These are phyloP conservation scores for Rhadina sibilatrix DNA, from an alignment of 2,113 vertebrate genomes.

Conservation along the genomic window DNA sequence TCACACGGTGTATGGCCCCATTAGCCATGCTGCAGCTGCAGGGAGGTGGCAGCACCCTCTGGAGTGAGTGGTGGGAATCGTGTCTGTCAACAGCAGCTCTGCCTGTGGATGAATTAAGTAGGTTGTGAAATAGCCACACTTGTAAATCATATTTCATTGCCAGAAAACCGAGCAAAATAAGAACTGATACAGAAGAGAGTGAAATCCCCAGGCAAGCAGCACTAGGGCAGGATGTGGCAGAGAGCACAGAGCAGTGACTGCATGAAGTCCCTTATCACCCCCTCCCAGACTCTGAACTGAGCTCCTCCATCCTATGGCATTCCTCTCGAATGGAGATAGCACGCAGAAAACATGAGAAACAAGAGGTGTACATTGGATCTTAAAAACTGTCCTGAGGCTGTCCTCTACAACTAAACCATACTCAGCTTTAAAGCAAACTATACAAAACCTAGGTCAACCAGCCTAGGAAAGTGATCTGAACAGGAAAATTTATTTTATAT, in stretches of 20 bases:
- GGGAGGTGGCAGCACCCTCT: not conserved
- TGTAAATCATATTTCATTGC: not conserved
- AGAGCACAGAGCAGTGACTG: not conserved
- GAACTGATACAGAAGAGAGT: not conserved
- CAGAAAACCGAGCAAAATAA: not conserved
- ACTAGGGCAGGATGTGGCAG: not conserved
- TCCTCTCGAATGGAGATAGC: not conserved
- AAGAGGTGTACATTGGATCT: not conserved
- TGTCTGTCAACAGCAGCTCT: not conserved
- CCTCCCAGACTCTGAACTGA: not conserved
- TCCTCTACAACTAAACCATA: not conserved
- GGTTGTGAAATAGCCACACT: not conserved
- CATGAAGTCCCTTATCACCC: not conserved
- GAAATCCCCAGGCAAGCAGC: not conserved
- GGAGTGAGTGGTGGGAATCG: accelerated
- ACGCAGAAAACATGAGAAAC: not conserved
- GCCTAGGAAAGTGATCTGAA: not conserved
- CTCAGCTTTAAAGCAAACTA: not conserved
- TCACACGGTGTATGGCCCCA: not conserved
- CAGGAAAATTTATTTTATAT: not conserved
- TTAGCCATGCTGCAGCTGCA: not conserved
- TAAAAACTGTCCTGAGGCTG: not conserved
- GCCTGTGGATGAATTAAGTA: not conserved
- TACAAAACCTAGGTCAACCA: not conserved
- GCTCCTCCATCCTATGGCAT: not conserved